Evolutionary conservation across 1,140 invertebrate species (phyloP).

Genomic region (Lepidurus couesii): DNA sequence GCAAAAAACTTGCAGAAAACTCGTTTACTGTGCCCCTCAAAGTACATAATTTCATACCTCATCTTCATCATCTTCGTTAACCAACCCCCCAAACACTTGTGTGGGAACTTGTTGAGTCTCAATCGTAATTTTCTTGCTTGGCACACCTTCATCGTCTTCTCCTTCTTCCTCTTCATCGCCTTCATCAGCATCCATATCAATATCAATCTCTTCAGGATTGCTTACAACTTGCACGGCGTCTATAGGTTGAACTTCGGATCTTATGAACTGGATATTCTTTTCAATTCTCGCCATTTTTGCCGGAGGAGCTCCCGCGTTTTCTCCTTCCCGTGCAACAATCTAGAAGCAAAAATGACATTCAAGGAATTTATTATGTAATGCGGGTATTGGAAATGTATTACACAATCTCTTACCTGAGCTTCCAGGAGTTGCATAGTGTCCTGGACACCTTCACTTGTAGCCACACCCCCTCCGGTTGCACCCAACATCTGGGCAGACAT

Average conservation of each 20-base stretch:
- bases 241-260: constrained; percentile 75
- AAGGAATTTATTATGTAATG: constrained; percentile 18
- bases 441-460: constrained; percentile 61
- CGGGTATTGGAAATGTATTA: background rate
- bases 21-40: background rate
- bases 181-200: constrained; percentile 70
- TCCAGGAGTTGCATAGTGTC: constrained; percentile 84
- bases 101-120: constrained; percentile 33
- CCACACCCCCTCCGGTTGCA: constrained; percentile 58
- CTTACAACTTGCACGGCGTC: constrained; percentile 51
- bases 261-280: constrained; percentile 72
- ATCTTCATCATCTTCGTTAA: constrained; percentile 29
- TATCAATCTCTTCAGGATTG: constrained; percentile 93
- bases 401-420: constrained; percentile 60
- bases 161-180: constrained; percentile 62
- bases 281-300: constrained; percentile 38
- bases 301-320: background rate
- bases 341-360: background rate
- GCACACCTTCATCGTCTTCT: constrained; percentile 49
- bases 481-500: constrained; percentile 96
- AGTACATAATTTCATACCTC: background rate
- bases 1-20: background rate
- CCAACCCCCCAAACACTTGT: constrained; percentile 33
- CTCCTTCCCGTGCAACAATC: background rate
- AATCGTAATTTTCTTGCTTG: constrained; percentile 26